Conservation (phyloP, 2,113 vertebrate species). For the Eulacestoma nigropectus region DNA sequence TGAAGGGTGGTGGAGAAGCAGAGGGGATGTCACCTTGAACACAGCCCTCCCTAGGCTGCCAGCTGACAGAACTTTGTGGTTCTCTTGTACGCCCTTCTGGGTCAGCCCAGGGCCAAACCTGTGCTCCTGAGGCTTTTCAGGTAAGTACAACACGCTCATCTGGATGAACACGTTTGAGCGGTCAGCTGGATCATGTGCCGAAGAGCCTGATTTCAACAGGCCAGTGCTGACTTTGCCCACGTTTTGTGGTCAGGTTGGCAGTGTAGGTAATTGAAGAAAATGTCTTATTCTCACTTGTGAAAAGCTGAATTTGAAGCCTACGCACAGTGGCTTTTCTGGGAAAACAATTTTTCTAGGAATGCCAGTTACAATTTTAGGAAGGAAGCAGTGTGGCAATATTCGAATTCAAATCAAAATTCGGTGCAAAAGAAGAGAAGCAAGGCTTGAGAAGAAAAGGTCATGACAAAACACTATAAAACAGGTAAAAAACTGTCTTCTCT, state of each 20-base stretch:
- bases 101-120: neutral
- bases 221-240: neutral
- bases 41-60: neutral
- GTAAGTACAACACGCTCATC: accelerated
- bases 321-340: constrained; percentile 38
- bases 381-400: constrained; percentile 24
- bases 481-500: neutral
- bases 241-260: neutral
- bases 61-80: neutral
- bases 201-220: neutral
- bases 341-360: constrained; percentile 51
- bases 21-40: neutral
- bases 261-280: constrained; percentile 13
- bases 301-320: constrained; percentile 27
- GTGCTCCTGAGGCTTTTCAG: neutral
- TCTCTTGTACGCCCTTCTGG: neutral
- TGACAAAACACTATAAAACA: neutral
- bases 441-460: constrained; percentile 12
- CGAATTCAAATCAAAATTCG: constrained; percentile 20
- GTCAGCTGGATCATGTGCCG: neutral
- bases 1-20: neutral
- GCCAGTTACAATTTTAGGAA: constrained; percentile 50
- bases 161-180: neutral
- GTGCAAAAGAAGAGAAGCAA: neutral
- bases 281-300: neutral